phyloP scores from a whole-genome alignment of 92 coral and sea anemone genomes.

The Epizoanthus rinbou region DNA sequence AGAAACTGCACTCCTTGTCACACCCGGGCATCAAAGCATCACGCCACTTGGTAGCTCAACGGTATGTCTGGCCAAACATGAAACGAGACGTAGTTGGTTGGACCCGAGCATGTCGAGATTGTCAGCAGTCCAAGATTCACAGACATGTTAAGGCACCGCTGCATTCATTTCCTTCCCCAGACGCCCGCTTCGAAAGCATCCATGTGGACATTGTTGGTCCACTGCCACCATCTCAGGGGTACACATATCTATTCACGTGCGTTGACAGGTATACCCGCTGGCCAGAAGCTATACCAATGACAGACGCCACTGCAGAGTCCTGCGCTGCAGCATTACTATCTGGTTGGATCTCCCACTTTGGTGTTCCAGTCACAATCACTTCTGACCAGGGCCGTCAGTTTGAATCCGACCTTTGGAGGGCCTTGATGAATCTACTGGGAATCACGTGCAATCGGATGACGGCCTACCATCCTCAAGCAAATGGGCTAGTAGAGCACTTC shows the following conservation, averaged over 20 bases:
- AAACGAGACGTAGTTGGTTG: slow-evolving; percentile 34
- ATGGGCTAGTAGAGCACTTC: slow-evolving; percentile 56
- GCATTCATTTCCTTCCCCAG: slow-evolving; percentile 4
- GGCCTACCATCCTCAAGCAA: slow-evolving; percentile 56
- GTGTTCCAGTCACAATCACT: slow-evolving; percentile 38
- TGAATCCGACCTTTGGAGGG: slow-evolving; percentile 51
- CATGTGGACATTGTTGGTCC: slow-evolving; percentile 45
- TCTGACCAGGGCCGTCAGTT: slow-evolving; percentile 53
- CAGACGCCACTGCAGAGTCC: slow-evolving; percentile 22
- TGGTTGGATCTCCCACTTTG: neutral
- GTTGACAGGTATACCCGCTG: slow-evolving; percentile 23
- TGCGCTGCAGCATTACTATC: slow-evolving; percentile 16
- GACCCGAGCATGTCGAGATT: slow-evolving; percentile 13
- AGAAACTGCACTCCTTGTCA: slow-evolving; percentile 38
- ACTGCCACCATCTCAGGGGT: slow-evolving; percentile 33
- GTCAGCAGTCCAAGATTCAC: slow-evolving; percentile 28
- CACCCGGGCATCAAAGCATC: slow-evolving; percentile 52
- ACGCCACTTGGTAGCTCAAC: slow-evolving; percentile 30
- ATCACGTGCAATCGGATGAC: slow-evolving; percentile 54
- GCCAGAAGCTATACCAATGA: slow-evolving; percentile 26
- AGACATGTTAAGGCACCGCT: neutral
- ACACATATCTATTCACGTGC: slow-evolving; percentile 15
- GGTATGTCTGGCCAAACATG: slow-evolving; percentile 51
- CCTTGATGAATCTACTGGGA: slow-evolving; percentile 54
- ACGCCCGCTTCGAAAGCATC: slow-evolving; percentile 19